Base-by-base conservation (phyloP, 2,797 vertebrate genomes). In the Nyctibius grandis region DNA sequence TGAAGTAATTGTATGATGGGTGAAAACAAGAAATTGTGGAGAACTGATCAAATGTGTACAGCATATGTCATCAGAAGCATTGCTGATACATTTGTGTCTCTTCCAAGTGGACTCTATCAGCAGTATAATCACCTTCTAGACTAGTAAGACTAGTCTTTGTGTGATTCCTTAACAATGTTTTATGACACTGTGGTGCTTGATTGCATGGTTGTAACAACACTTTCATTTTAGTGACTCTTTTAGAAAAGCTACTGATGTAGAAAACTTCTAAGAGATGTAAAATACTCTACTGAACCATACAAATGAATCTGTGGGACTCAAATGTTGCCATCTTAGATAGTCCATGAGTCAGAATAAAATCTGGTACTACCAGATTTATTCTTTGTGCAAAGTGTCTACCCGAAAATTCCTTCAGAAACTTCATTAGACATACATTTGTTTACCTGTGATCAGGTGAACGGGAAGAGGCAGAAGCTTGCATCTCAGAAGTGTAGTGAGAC, bases 341-440 rank as follows among this genome's bases (percentile, higher is more conserved):
- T 74, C 82, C 64, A 10, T 92, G 93, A 96, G 84, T 97, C 95
- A 96, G 89, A 96, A 85, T 60, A 67, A 93, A 92, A 97, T 91
- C 93, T 91, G 25, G 92, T 95, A 95, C 74, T 91, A 95, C 95
- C 88, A 93, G 93, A 86, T 93, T 63, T 85, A 81, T 90, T 96
- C 86, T 90, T 97, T 90, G 86, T 90, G 91, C 91, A 60, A 95
- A 96, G 81, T 87, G 80, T 82, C 93, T 96, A 69, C 91, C 84
- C 87, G 95, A 88, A 94, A 95, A 90, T 89, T 90, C 82, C 83
- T 73, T 82, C 56, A 50, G 74, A 92, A 85, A 45, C n/a, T 79
- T 96, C 78, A 95, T 96, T 97, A 96, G 79, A 79, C 34, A 5
- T 67, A 90, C 21, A 95, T 95, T 97, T 96, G 94, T 95, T 96